Conservation (phyloP, 1,140 invertebrate genomes). For the Drosophila simulans region DNA sequence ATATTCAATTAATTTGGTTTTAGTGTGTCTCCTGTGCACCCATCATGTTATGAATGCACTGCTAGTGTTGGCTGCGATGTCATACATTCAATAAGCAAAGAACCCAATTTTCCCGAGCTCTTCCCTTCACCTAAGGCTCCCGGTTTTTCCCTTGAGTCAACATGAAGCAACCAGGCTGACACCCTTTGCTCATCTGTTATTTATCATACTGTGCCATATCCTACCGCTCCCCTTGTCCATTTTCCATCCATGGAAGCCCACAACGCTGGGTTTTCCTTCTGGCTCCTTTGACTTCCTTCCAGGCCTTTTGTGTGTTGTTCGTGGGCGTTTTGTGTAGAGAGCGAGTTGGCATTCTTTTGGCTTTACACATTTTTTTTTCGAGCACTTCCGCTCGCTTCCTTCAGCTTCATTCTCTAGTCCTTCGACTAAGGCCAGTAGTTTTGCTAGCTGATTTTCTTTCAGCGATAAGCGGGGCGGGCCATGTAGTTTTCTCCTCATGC, state of each 20-base stretch:
- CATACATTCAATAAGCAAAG: constrained; percentile 71
- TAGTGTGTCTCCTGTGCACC: constrained; percentile 44
- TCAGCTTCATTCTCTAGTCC: constrained; percentile 29
- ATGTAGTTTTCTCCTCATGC: constrained; percentile 19
- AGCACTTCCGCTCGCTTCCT: constrained; percentile 61
- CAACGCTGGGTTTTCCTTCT: constrained; percentile 19
- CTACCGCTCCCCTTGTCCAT: background rate
- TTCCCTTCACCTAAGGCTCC: constrained; percentile 11
- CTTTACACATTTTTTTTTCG: constrained; percentile 42
- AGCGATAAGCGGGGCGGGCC: constrained; percentile 58
- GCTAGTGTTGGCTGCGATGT: constrained; percentile 53
- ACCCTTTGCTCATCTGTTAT: constrained; percentile 77
- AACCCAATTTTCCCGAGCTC: constrained; percentile 30
- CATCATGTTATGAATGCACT: constrained; percentile 10
- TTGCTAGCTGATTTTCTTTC: constrained; percentile 53
- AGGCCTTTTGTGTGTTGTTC: constrained; percentile 20
- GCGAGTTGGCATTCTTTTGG: constrained; percentile 31
- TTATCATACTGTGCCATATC: constrained; percentile 64
- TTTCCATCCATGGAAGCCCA: constrained; percentile 17
- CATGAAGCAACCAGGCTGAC: constrained; percentile 45
- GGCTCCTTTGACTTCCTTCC: constrained; percentile 20
- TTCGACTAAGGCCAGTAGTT: constrained; percentile 17
- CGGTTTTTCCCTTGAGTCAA: constrained; percentile 4
- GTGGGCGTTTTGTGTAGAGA: constrained; percentile 1
- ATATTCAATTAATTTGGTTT: background rate